A percentile compares a stretch with the other conserved stretches of the same genome.
These are phyloP conservation scores for Catharus bicknelli DNA, from an alignment of 2,113 vertebrate genomes.

Conservation along the genomic window DNA sequence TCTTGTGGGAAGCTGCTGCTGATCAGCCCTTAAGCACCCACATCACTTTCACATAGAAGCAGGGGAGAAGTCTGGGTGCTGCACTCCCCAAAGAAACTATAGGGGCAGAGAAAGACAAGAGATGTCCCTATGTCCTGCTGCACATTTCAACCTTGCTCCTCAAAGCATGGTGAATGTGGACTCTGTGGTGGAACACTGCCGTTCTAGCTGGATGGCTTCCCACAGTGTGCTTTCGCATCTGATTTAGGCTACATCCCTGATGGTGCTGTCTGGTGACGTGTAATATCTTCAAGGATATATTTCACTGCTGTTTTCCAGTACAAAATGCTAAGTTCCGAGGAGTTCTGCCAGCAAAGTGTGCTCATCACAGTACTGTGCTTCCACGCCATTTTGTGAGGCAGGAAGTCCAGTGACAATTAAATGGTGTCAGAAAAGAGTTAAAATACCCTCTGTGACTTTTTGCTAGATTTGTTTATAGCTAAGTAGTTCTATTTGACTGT, in stretches of 20 bases:
- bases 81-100: fast-evolving
- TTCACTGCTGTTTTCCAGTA: neutral
- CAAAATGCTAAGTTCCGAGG: neutral
- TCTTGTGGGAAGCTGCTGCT: fast-evolving
- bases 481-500: neutral
- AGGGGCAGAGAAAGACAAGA: neutral
- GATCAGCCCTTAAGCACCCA: neutral
- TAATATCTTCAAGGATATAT: neutral
- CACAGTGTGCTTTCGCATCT: fast-evolving
- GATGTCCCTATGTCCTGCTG: fast-evolving
- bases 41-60: neutral
- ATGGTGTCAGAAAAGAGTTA: neutral
- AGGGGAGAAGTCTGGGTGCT: neutral
- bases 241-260: neutral
- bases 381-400: neutral
- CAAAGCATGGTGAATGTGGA: fast-evolving
- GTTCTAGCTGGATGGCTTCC: neutral
- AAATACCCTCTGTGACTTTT: neutral
- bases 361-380: neutral
- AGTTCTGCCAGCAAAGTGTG: neutral
- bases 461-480: neutral
- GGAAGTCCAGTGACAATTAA: neutral
- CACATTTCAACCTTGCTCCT: fast-evolving
- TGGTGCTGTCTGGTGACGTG: neutral
- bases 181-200: too few species aligned